These are phyloP conservation scores for Apogon hyalosoma DNA, from an alignment of 2,797 vertebrate genomes.

Conservation along the genomic window DNA sequence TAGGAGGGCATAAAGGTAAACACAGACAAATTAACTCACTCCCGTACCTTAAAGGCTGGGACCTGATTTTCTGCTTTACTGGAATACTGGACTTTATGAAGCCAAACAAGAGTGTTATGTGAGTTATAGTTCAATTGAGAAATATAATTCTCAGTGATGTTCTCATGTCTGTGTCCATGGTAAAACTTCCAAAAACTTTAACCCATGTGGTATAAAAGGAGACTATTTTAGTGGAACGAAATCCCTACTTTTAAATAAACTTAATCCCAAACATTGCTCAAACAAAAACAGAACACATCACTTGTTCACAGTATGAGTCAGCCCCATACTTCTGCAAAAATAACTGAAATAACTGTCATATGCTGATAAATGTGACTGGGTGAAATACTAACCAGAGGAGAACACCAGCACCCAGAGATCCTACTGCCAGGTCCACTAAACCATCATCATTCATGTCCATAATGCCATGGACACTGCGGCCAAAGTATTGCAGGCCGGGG, in stretches of 20 bases:
- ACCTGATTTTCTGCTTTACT: too few species aligned
- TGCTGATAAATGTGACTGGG: background rate
- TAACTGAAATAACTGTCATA: background rate
- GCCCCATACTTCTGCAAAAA: background rate
- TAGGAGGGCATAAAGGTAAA: conserved; percentile 53
- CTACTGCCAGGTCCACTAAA: conserved; percentile 93
- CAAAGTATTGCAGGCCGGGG: conserved; percentile 91
- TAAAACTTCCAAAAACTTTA: too few species aligned
- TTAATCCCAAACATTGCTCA: too few species aligned
- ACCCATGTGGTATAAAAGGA: too few species aligned
- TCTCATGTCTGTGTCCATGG: too few species aligned
- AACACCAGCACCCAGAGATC: conserved; percentile 92
- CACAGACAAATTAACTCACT: conserved; percentile 1
- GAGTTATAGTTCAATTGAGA: too few species aligned
- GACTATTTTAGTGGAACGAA: too few species aligned
- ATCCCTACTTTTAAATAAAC: too few species aligned
- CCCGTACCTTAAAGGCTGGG: background rate
- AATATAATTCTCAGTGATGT: too few species aligned
- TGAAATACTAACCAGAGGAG: conserved; percentile 90
- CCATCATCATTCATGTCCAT: conserved; percentile 95
- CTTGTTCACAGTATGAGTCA: background rate
- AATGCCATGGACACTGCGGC: conserved; percentile 92
- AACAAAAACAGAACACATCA: background rate
- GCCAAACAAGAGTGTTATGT: too few species aligned
- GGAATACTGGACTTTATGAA: too few species aligned